These are phyloP conservation scores for Acrossocheilus wenchowensis DNA, from an alignment of 2,797 vertebrate genomes.

Conservation along the genomic window DNA sequence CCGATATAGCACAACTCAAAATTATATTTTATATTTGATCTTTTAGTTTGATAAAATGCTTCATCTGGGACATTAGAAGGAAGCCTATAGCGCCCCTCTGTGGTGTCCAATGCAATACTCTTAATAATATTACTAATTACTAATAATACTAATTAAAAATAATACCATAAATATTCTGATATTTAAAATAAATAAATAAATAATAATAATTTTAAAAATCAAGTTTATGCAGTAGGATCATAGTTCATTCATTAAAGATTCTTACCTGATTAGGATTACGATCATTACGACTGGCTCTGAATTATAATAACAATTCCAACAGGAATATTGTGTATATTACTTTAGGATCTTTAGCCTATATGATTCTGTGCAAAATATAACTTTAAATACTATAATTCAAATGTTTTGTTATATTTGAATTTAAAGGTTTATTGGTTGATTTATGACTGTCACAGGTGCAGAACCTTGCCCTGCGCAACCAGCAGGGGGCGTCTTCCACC, in stretches of 20 bases:
- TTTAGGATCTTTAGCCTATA: not conserved
- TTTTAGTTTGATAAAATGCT: not conserved
- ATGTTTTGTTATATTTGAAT: not conserved
- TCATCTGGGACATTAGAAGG: not conserved
- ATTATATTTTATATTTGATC: not conserved
- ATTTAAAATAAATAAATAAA: too few relatives aligned
- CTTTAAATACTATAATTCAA: not conserved
- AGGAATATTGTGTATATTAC: not conserved
- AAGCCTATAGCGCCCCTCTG: not conserved
- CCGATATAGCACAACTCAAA: not conserved
- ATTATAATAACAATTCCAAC: constrained; percentile 1
- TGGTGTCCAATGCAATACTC: not conserved
- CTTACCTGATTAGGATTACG: not conserved
- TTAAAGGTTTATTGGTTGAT: not conserved
- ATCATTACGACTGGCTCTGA: not conserved
- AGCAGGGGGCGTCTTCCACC: constrained; percentile 76
- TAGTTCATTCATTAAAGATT: too few relatives aligned
- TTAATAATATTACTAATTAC: not conserved
- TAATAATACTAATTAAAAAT: too few relatives aligned
- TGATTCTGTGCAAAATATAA: not conserved
- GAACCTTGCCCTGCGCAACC: constrained; percentile 88
- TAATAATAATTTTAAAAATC: too few relatives aligned
- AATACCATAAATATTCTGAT: too few relatives aligned
- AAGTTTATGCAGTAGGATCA: too few relatives aligned
- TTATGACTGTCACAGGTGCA: constrained; percentile 59